Conservation (phyloP, 1,140 invertebrate genomes). For the Agraylea sexmaculata region DNA sequence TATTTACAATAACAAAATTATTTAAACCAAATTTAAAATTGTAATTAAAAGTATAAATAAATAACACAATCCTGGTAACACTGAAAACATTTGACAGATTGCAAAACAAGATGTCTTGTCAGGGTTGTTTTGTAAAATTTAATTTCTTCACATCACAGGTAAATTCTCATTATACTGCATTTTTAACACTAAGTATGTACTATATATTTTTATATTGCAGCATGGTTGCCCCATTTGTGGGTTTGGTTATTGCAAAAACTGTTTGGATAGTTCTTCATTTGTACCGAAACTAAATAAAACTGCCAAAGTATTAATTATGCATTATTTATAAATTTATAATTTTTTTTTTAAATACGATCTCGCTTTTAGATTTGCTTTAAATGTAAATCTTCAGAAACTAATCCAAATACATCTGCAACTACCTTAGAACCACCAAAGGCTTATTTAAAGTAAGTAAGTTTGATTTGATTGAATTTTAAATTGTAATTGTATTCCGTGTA, state of each 20-base stretch:
- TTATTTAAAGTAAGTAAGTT: slow-evolving; percentile 34
- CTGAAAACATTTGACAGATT: not conserved
- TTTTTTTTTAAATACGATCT: not conserved
- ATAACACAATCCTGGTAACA: not conserved
- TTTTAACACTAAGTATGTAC: not conserved
- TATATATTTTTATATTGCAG: slow-evolving; percentile 23
- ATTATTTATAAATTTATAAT: slow-evolving; percentile 23
- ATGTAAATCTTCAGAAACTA: slow-evolving; percentile 25
- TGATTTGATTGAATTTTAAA: not conserved
- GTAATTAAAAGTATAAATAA: not conserved
- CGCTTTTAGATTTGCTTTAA: slow-evolving; percentile 30
- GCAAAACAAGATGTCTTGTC: slow-evolving; percentile 12
- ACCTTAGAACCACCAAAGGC: slow-evolving; percentile 35
- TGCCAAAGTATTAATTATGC: slow-evolving; percentile 27
- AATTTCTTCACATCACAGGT: slow-evolving; percentile 17
- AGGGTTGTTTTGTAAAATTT: slow-evolving; percentile 18
- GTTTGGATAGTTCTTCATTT: slow-evolving; percentile 42
- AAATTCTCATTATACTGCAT: slow-evolving; percentile 1
- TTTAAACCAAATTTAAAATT: no score
- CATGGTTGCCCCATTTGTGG: slow-evolving; percentile 51
- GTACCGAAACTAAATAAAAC: slow-evolving; percentile 33
- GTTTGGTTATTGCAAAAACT: slow-evolving; percentile 51
- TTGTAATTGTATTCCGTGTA: slow-evolving; percentile 5
- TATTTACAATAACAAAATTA: no score
- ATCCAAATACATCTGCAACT: slow-evolving; percentile 18